Evolutionary conservation across 2,888 invertebrate genomes (phyloP), one percentile per base, ranked within the genome.

Genomic region (Gnatocerus cornutus): DNA sequence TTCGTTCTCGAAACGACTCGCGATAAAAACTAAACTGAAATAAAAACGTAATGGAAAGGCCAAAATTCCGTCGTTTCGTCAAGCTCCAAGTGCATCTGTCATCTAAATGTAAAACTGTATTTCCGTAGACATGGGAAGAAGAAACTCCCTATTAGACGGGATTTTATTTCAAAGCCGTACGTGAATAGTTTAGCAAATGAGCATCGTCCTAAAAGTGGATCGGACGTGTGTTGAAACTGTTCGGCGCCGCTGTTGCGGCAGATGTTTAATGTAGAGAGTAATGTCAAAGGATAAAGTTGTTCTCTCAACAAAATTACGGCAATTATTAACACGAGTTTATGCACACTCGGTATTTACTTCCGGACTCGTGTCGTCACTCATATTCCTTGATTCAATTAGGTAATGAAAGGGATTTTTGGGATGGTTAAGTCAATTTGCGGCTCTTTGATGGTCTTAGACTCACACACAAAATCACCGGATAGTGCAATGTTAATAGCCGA

Each of bases 101-200:
- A 53, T 64, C 64, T 53, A 64, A 64, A 64, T 64, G 64, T 55
- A 55, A 64, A 64, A 48, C 45, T 64, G 65, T 56, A 39, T 37
- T 56, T 21, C 33, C 14, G 50, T 39, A 21, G 37, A 48, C 37
- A 62, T 13, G 27, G n/a, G 33, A 29, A 43, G 56, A 46, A 37
- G 56, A 53, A 53, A 43, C 52, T 55, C 65, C 39, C 48, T 65
- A 65, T 65, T 65, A 65, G 56, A 16, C 43, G 65, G 56, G 65
- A 65, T 65, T 65, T 65, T 65, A 65, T 65, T 65, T 65, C 65
- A 55, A 21, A 46, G 56, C 41, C 16, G 56, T 65, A 65, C 65
- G 65, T 65, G 65, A 33, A 56, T 37, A 46, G 55, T 53, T 43
- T 64, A 13, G 33, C 33, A 53, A 64, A 64, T 55, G 55, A 63